These are phyloP conservation scores for Melopsittacus undulatus DNA, from an alignment of 2,797 vertebrate species.

Conservation along the genomic window DNA sequence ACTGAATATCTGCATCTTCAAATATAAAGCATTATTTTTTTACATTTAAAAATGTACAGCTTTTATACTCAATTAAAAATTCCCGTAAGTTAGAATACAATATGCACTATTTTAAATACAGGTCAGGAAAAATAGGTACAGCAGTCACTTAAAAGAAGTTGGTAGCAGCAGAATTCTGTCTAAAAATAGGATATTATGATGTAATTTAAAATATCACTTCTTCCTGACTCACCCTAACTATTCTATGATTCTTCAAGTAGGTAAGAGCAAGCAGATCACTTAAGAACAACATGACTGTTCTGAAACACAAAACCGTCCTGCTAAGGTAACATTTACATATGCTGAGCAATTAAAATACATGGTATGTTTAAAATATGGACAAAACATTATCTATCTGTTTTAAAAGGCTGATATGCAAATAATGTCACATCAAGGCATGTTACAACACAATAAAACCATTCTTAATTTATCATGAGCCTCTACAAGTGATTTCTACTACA, in stretches of 20 bases:
- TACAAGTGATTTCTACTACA: background rate
- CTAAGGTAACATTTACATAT: slow-evolving; percentile 19
- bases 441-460: background rate
- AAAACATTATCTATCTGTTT: background rate
- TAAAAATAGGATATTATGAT: slow-evolving; percentile 68
- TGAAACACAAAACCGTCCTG: slow-evolving; percentile 27
- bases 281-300: slow-evolving; percentile 37
- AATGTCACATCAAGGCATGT: background rate
- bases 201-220: slow-evolving; percentile 43
- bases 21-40: slow-evolving; percentile 59
- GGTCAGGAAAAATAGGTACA: slow-evolving; percentile 73
- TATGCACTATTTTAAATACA: slow-evolving; percentile 59
- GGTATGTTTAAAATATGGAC: background rate
- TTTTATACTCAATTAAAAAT: slow-evolving; percentile 69
- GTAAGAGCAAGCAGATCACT: slow-evolving; percentile 50
- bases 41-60: slow-evolving; percentile 69
- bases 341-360: slow-evolving; percentile 3
- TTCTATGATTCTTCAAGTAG: slow-evolving; percentile 40
- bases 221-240: no score
- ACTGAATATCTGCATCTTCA: slow-evolving; percentile 39
- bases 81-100: slow-evolving; percentile 60
- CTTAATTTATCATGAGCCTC: background rate
- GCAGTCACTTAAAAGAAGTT: slow-evolving; percentile 61
- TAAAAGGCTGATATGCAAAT: background rate
- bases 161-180: slow-evolving; percentile 66